Conservation (phyloP, 64 coral and sea anemone species). For the Exaiptasia diaphana region DNA sequence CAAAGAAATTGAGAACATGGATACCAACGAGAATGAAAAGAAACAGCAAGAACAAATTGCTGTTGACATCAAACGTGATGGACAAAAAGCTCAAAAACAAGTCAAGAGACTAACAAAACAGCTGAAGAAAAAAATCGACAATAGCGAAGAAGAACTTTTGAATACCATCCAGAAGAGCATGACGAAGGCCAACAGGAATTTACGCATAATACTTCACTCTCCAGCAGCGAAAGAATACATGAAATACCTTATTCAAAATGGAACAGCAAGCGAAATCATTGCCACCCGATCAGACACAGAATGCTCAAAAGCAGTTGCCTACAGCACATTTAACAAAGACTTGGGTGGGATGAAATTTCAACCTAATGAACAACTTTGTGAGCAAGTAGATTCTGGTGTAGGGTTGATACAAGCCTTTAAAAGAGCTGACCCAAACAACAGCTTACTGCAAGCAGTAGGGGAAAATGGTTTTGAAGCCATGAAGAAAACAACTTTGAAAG, state of each 20-base stretch:
- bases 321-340: background rate
- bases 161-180: background rate
- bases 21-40: background rate
- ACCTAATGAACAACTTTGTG: background rate
- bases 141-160: background rate
- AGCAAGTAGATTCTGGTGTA: background rate
- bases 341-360: background rate
- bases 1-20: background rate
- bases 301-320: background rate
- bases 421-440: background rate
- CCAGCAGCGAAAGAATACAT: conserved; percentile 1
- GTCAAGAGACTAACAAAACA: background rate
- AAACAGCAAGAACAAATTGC: background rate
- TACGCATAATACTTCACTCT: background rate
- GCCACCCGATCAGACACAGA: background rate
- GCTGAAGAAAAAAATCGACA: background rate
- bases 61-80: background rate
- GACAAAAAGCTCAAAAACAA: background rate
- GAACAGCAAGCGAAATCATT: background rate
- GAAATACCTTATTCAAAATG: background rate
- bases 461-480: background rate
- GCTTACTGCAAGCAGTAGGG: background rate
- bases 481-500: background rate
- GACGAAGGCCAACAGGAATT: background rate
- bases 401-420: background rate